Evolutionary conservation across 2,888 invertebrate genomes (phyloP).

Genomic region (Clanis bilineata): DNA sequence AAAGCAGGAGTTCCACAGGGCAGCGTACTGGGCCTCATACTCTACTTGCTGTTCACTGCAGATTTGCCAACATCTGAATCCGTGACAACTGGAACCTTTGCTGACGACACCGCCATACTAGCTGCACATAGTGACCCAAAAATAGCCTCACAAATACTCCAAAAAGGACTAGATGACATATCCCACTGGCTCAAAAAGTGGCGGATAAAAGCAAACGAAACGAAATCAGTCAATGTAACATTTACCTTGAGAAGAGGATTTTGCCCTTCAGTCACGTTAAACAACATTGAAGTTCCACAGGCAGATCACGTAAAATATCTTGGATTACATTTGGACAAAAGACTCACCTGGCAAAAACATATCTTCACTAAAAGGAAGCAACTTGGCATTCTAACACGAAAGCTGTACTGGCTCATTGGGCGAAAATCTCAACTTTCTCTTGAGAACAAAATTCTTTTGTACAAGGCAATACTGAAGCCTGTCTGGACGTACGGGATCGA

Average conservation of each 20-base stretch:
- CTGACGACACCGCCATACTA: slow-evolving; percentile 22
- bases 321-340: too few species aligned
- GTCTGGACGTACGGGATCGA: too few species aligned
- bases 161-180: slow-evolving; percentile 19
- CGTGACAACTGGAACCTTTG: slow-evolving; percentile 19
- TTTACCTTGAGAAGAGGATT: too few species aligned
- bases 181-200: too few species aligned
- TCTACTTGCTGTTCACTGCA: slow-evolving; percentile 21
- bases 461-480: too few species aligned
- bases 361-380: slow-evolving; percentile 5
- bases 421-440: neutral
- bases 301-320: too few species aligned
- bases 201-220: too few species aligned
- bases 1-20: slow-evolving; percentile 19
- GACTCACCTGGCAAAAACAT: slow-evolving; percentile 6
- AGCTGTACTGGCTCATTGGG: too few species aligned
- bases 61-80: slow-evolving; percentile 17
- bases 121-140: slow-evolving; percentile 20
- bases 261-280: too few species aligned
- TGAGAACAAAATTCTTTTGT: neutral
- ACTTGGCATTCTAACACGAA: neutral
- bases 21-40: slow-evolving; percentile 22
- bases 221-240: too few species aligned
- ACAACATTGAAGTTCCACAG: too few species aligned
- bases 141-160: slow-evolving; percentile 20